Conservation (phyloP, 1,140 invertebrate species). For the Lordiphosa clarofinis region DNA sequence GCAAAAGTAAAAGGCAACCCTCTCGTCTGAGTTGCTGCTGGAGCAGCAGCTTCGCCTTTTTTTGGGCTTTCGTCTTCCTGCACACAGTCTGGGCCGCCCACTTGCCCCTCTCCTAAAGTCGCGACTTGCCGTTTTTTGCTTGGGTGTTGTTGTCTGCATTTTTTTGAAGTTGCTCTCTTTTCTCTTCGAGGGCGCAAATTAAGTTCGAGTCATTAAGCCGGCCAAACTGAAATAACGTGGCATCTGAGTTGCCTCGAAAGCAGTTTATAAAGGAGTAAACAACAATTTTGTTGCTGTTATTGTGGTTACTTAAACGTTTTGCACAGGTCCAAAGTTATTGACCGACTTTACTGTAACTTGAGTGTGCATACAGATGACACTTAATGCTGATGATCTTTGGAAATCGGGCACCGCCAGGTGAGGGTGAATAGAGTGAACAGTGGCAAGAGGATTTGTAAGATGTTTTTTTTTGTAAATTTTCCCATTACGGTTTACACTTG, state of each 20-base stretch:
- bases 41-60: slow-evolving; percentile 45
- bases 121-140: slow-evolving; percentile 17
- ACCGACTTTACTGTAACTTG: slow-evolving; percentile 69
- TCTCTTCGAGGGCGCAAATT: slow-evolving; percentile 60
- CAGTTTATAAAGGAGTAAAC: slow-evolving; percentile 46
- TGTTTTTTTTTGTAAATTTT: neutral
- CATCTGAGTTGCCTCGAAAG: slow-evolving; percentile 43
- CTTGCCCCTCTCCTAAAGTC: slow-evolving; percentile 6
- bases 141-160: slow-evolving; percentile 72
- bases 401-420: slow-evolving; percentile 44
- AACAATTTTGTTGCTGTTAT: slow-evolving; percentile 36
- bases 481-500: slow-evolving; percentile 32
- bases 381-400: slow-evolving; percentile 41
- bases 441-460: slow-evolving; percentile 4
- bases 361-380: slow-evolving; percentile 46
- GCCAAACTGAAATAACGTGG: slow-evolving; percentile 51
- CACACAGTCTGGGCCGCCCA: slow-evolving; percentile 43
- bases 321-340: slow-evolving; percentile 61
- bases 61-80: slow-evolving; percentile 44
- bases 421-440: neutral
- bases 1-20: too few relatives aligned
- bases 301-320: slow-evolving; percentile 57
- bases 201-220: slow-evolving; percentile 72
- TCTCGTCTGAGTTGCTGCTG: slow-evolving; percentile 63
- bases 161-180: slow-evolving; percentile 24